These are phyloP conservation scores for Mola mola DNA, from an alignment of 2,113 vertebrate genomes.

Conservation along the genomic window DNA sequence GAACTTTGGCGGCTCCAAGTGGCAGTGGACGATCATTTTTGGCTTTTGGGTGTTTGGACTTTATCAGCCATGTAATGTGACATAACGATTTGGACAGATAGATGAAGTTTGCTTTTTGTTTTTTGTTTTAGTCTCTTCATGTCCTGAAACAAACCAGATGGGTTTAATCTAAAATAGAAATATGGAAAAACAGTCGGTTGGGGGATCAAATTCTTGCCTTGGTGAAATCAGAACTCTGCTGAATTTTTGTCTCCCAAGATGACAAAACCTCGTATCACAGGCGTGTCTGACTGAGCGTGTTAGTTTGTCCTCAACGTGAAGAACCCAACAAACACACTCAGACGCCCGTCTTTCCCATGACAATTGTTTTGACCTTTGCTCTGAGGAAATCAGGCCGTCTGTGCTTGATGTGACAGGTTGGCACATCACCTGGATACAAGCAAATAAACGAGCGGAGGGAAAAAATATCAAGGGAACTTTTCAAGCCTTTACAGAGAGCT, in stretches of 20 bases:
- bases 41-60: background rate
- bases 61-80: background rate
- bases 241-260: background rate
- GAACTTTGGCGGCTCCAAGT: constrained; percentile 54
- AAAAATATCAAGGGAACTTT: constrained; percentile 77
- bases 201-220: background rate
- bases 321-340: background rate
- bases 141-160: background rate
- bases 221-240: constrained; percentile 2
- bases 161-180: background rate
- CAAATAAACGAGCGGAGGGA: constrained; percentile 71
- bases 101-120: background rate
- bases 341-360: constrained; percentile 45
- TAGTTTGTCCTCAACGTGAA: constrained; percentile 47
- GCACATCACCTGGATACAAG: constrained; percentile 79
- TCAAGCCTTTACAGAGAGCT: constrained; percentile 79
- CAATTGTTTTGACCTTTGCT: constrained; percentile 76
- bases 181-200: background rate
- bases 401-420: constrained; percentile 76
- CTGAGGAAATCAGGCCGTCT: constrained; percentile 72
- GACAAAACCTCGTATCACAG: constrained; percentile 2
- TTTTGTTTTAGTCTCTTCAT: background rate
- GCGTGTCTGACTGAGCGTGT: constrained; percentile 5
- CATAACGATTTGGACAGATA: background rate
- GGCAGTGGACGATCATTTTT: constrained; percentile 15